These are phyloP conservation scores for Mastomys coucha DNA, from an alignment of 2,113 vertebrate genomes.

Conservation along the genomic window DNA sequence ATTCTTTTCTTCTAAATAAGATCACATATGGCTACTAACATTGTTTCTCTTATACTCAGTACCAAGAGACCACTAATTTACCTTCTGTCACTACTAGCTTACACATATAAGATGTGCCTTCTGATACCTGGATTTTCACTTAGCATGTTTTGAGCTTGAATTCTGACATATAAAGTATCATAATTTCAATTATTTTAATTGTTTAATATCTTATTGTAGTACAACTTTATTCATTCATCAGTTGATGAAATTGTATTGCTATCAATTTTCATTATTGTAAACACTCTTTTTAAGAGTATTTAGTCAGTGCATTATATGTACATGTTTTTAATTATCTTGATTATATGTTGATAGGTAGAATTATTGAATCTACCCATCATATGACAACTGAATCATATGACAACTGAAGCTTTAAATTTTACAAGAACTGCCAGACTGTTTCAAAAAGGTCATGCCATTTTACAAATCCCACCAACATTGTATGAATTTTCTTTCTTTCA, in stretches of 20 bases:
- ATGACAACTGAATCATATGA: background rate
- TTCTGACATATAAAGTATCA: background rate
- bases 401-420: slow-evolving; percentile 16
- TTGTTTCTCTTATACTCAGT: background rate
- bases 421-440: slow-evolving; percentile 36
- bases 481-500: background rate
- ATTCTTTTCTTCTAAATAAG: slow-evolving; percentile 26
- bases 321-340: background rate
- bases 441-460: slow-evolving; percentile 18
- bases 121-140: background rate
- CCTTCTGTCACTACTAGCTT: background rate
- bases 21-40: slow-evolving; percentile 24
- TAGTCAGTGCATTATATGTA: background rate
- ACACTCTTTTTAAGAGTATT: slow-evolving; percentile 23
- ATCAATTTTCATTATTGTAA: background rate
- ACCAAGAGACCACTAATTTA: background rate
- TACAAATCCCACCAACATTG: background rate
- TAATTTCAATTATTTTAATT: background rate
- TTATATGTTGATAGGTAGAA: background rate
- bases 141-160: background rate
- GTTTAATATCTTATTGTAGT: background rate
- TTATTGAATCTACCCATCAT: slow-evolving; percentile 34
- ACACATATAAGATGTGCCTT: background rate
- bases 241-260: background rate
- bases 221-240: background rate